A percentile compares a stretch with the other conserved stretches of the same genome.
These are phyloP conservation scores for Alentia gelatinosa DNA, from an alignment of 2,888 invertebrate genomes.

Conservation along the genomic window DNA sequence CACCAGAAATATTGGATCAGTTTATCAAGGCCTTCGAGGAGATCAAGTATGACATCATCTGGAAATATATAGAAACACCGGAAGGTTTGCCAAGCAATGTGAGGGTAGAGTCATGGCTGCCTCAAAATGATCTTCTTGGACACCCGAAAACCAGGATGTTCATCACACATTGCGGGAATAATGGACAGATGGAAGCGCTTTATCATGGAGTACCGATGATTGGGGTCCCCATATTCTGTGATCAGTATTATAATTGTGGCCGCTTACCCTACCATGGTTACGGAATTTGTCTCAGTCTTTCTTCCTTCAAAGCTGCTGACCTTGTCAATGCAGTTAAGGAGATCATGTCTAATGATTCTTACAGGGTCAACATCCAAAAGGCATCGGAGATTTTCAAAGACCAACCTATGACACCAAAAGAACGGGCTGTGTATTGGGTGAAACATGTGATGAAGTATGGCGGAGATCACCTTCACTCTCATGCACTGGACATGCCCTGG, in stretches of 20 bases:
- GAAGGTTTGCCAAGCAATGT: conserved; percentile 20
- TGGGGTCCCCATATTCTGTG: conserved; percentile 63
- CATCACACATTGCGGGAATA: conserved; percentile 46
- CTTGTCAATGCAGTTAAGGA: background rate
- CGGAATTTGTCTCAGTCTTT: conserved; percentile 57
- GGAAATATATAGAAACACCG: background rate
- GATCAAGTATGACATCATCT: background rate
- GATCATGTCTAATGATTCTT: background rate
- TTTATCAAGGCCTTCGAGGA: background rate
- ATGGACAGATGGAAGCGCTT: conserved; percentile 41
- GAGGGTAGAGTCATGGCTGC: conserved; percentile 21
- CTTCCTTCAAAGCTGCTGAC: background rate
- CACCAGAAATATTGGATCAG: background rate
- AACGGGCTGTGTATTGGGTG: conserved; percentile 13
- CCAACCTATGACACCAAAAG: background rate
- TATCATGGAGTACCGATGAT: conserved; percentile 59
- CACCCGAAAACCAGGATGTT: conserved; percentile 45
- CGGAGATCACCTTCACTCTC: background rate
- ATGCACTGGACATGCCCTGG: conserved; percentile 50
- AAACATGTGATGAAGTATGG: conserved; percentile 37
- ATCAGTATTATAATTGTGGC: conserved; percentile 63
- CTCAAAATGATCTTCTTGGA: conserved; percentile 49
- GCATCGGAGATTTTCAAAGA: conserved; percentile 22
- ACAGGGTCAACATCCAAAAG: background rate
- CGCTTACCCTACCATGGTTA: conserved; percentile 61